Percentiles rank a stretch among this genome's conserved stretches.
phyloP scores from a whole-genome alignment of 2,113 vertebrate species.

The Parus major region DNA sequence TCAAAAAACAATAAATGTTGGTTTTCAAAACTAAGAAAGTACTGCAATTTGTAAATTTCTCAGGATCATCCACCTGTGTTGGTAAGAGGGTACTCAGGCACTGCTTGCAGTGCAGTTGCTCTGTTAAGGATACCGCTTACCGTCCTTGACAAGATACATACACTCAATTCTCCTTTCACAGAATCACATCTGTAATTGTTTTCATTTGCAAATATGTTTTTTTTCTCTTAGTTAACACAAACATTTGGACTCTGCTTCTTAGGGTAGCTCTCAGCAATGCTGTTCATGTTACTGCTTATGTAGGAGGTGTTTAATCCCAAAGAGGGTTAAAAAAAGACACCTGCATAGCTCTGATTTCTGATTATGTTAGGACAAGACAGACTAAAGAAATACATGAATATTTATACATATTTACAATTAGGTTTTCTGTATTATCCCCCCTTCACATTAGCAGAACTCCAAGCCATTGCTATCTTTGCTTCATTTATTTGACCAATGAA shows the following conservation, averaged over 20 bases:
- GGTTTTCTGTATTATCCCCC: neutral
- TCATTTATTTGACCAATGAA: neutral
- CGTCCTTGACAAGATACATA: neutral
- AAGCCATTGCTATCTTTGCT: neutral
- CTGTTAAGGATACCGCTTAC: neutral
- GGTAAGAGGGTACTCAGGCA: neutral
- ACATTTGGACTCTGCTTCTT: accelerated
- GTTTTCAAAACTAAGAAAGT: neutral
- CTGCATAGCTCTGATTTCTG: neutral
- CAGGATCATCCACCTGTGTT: neutral
- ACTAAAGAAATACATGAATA: neutral
- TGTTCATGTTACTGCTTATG: neutral
- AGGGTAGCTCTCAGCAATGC: neutral
- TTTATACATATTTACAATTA: neutral
- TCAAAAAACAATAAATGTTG: neutral
- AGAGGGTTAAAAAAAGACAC: neutral
- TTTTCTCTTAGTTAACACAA: neutral
- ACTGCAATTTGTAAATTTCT: neutral
- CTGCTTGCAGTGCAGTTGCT: neutral
- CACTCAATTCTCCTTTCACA: neutral
- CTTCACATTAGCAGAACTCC: neutral
- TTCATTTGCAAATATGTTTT: neutral
- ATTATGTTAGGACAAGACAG: neutral
- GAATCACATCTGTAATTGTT: neutral
- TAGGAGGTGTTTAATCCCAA: neutral